phyloP scores from a whole-genome alignment of 2,797 vertebrate species.

The Myripristis jacobus region DNA sequence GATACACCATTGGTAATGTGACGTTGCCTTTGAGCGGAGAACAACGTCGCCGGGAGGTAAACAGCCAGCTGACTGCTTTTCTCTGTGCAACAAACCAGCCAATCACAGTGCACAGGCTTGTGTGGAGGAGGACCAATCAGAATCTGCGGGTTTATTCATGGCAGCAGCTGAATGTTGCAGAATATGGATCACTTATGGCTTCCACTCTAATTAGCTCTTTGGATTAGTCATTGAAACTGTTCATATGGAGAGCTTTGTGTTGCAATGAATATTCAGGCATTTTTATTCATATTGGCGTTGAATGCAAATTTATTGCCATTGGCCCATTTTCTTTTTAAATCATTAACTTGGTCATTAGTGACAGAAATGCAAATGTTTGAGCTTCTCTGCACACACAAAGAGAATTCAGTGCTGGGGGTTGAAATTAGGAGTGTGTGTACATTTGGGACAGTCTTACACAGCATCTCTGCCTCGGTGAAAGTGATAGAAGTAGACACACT shows the following conservation, averaged over 20 bases:
- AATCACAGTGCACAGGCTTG: constrained; percentile 53
- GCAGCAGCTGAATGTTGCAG: constrained; percentile 58
- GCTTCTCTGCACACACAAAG: neutral
- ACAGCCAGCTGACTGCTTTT: constrained; percentile 53
- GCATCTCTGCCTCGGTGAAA: too few species aligned
- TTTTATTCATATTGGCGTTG: constrained; percentile 42
- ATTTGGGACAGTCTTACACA: neutral
- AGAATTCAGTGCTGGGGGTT: neutral
- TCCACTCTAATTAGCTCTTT: constrained; percentile 65
- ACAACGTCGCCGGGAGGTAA: constrained; percentile 48
- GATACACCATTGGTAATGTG: constrained; percentile 52
- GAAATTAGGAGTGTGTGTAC: too few species aligned
- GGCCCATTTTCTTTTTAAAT: constrained; percentile 36
- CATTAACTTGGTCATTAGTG: constrained; percentile 26
- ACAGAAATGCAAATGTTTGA: constrained; percentile 34
- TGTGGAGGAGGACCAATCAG: constrained; percentile 54
- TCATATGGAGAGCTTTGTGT: constrained; percentile 36
- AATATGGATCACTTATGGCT: constrained; percentile 50
- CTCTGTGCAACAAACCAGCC: constrained; percentile 56
- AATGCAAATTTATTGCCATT: constrained; percentile 48
- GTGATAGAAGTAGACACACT: neutral
- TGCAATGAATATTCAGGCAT: constrained; percentile 41
- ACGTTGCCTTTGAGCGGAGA: constrained; percentile 63
- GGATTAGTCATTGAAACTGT: constrained; percentile 49
- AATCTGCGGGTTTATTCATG: constrained; percentile 64